Percentiles rank a stretch among this genome's conserved stretches.
phyloP scores from a whole-genome alignment of 1,140 invertebrate genomes.

The Drosophila bipectinata region DNA sequence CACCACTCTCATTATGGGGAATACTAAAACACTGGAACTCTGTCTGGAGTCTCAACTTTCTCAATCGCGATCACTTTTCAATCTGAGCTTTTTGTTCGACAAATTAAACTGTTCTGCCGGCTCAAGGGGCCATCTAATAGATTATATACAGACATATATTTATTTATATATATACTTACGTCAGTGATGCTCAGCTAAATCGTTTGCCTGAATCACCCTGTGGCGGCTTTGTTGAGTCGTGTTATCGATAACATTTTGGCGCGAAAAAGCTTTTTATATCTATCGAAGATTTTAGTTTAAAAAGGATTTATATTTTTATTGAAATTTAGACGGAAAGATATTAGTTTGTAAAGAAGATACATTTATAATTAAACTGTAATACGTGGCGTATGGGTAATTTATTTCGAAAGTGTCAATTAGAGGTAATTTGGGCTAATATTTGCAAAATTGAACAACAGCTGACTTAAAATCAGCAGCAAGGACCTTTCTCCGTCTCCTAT shows the following conservation, averaged over 20 bases:
- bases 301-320: background rate
- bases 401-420: too few relatives aligned
- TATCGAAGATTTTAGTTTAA: background rate
- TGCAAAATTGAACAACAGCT: background rate
- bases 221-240: background rate
- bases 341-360: too few relatives aligned
- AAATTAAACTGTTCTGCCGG: constrained; percentile 38
- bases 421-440: background rate
- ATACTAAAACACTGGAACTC: constrained; percentile 2
- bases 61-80: constrained; percentile 8
- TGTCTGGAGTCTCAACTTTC: constrained; percentile 12
- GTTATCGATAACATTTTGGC: background rate
- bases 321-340: too few relatives aligned
- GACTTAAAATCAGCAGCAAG: background rate
- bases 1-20: constrained; percentile 52
- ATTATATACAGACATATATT: background rate
- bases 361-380: background rate
- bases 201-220: background rate
- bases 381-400: background rate
- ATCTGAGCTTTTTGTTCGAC: background rate
- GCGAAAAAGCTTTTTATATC: background rate
- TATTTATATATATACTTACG: background rate
- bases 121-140: constrained; percentile 1
- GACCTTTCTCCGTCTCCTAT: constrained; percentile 17
- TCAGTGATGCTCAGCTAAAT: too few relatives aligned